Percentiles rank a stretch among this genome's conserved stretches.
Evolutionary conservation across 1,140 invertebrate species (phyloP).

Genomic region (Thereuonema tuberculata): DNA sequence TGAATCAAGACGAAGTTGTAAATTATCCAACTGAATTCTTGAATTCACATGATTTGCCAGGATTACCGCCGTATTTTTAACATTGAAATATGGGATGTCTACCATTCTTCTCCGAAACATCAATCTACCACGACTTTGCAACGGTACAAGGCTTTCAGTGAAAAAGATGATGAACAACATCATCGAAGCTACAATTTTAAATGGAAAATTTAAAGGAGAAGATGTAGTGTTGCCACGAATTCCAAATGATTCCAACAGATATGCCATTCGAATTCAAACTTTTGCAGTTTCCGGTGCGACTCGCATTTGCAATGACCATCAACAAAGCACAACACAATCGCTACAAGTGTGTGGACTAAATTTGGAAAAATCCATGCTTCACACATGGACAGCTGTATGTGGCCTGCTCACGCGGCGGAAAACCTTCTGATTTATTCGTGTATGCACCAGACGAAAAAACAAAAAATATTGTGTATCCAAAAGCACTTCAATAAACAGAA

Average conservation of each 20-base stretch:
- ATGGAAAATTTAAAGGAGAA: constrained; percentile 32
- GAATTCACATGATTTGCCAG: constrained; percentile 22
- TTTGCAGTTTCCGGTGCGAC: constrained; percentile 26
- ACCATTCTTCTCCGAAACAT: constrained; percentile 35
- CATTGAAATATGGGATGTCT: constrained; percentile 21
- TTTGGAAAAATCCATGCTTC: constrained; percentile 11
- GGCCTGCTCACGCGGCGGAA: constrained; percentile 19
- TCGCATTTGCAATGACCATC: constrained; percentile 39
- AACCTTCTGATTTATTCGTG: constrained; percentile 19
- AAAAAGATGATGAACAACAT: constrained; percentile 10
- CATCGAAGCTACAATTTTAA: constrained; percentile 33
- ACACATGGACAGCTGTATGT: constrained; percentile 15
- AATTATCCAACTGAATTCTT: constrained; percentile 24
- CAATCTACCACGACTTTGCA: constrained; percentile 21
- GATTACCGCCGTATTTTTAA: constrained; percentile 19
- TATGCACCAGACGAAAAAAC: constrained; percentile 19
- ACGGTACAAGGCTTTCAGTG: constrained; percentile 23
- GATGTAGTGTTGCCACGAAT: constrained; percentile 31
- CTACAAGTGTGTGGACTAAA: constrained; percentile 14
- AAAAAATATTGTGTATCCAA: constrained; percentile 19
- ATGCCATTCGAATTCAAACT: constrained; percentile 27
- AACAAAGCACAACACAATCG: constrained; percentile 29
- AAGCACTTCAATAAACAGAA: constrained; percentile 15
- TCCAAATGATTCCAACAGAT: constrained; percentile 31
- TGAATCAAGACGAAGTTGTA: constrained; percentile 20